phyloP scores from a whole-genome alignment of 2,888 invertebrate species.

The Ormyrus thymus region DNA sequence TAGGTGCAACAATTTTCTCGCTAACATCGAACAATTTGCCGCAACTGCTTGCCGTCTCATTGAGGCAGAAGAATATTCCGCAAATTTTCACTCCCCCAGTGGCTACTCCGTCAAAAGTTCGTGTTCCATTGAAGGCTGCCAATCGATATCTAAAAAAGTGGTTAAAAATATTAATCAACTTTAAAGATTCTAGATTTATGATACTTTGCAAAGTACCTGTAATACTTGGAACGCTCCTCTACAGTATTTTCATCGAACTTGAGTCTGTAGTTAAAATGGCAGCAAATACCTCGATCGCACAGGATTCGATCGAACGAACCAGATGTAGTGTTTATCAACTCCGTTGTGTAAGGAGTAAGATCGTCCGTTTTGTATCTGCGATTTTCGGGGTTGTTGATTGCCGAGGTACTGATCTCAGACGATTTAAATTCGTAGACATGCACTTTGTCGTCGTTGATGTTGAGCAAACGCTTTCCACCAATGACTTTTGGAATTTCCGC shows the following conservation, averaged over 20 bases:
- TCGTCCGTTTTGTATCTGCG: slow-evolving; percentile 45
- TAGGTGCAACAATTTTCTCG: slow-evolving; percentile 57
- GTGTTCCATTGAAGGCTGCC: slow-evolving; percentile 64
- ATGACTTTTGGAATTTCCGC: slow-evolving; percentile 58
- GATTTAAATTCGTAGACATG: slow-evolving; percentile 8
- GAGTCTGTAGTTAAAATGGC: slow-evolving; percentile 58
- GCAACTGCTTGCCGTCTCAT: slow-evolving; percentile 54
- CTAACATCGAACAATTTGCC: slow-evolving; percentile 57
- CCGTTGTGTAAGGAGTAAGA: slow-evolving; percentile 56
- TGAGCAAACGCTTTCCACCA: slow-evolving; percentile 34
- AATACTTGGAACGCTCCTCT: slow-evolving; percentile 55
- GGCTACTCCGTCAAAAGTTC: slow-evolving; percentile 46
- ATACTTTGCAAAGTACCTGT: slow-evolving; percentile 56
- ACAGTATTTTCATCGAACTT: slow-evolving; percentile 49
- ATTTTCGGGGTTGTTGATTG: neutral
- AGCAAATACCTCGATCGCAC: slow-evolving; percentile 60
- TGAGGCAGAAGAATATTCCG: slow-evolving; percentile 54
- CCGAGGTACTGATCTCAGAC: slow-evolving; percentile 31
- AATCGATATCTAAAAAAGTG: slow-evolving; percentile 59
- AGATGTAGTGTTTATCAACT: neutral
- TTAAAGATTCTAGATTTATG: too few relatives aligned
- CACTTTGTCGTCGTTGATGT: slow-evolving; percentile 4
- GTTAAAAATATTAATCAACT: too few relatives aligned
- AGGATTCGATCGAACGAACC: slow-evolving; percentile 43
- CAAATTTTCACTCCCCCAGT: slow-evolving; percentile 58